A percentile compares a stretch with the other conserved stretches of the same genome.
These are phyloP conservation scores for Parus major DNA, from an alignment of 2,113 vertebrate species.

Conservation along the genomic window DNA sequence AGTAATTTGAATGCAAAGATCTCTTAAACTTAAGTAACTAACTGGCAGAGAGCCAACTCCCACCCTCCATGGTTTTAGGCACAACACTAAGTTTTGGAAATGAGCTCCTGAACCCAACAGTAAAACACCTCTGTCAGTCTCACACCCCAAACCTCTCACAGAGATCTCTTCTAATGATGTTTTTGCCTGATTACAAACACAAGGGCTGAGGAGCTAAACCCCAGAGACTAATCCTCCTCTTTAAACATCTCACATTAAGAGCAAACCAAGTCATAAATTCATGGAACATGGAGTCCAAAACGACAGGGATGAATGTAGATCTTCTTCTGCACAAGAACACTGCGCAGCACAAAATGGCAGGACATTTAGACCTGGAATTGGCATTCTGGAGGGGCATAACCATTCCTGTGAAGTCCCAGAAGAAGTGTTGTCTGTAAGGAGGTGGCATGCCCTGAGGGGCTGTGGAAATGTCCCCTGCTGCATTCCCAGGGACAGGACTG, in stretches of 20 bases:
- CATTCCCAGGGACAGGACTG: neutral
- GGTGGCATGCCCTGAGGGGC: neutral
- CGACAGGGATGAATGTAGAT: accelerated
- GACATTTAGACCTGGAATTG: accelerated
- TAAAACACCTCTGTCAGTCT: neutral
- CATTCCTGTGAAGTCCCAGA: accelerated
- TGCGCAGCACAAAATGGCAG: neutral
- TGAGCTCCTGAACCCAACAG: neutral
- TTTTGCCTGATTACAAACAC: neutral
- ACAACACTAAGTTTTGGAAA: neutral
- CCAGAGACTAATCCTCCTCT: neutral
- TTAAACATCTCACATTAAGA: neutral
- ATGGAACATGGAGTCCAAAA: accelerated
- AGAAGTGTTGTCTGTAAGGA: neutral
- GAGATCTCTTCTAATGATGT: accelerated
- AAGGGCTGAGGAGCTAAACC: neutral
- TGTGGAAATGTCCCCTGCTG: too few species aligned
- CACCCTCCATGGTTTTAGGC: neutral
- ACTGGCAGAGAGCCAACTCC: conserved; percentile 66
- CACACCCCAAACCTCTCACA: neutral
- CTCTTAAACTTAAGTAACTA: conserved; percentile 72
- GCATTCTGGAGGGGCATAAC: neutral
- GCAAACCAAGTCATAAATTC: neutral
- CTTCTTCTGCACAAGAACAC: neutral
- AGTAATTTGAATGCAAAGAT: conserved; percentile 67